These are phyloP conservation scores for Pituophis catenifer DNA, from an alignment of 2,113 vertebrate genomes.

Conservation along the genomic window DNA sequence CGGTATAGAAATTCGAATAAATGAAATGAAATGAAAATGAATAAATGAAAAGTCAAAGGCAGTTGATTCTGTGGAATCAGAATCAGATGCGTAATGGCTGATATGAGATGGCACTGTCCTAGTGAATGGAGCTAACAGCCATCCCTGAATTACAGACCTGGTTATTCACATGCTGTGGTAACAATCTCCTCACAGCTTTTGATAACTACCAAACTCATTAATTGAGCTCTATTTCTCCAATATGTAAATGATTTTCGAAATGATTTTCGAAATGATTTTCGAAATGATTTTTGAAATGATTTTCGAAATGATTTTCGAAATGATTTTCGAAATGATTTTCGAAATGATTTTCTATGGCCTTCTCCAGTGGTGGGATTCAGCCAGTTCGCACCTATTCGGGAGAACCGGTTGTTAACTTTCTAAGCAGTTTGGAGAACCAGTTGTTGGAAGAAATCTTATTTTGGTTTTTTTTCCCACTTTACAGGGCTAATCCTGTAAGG, in stretches of 20 bases:
- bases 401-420: too few relatives aligned
- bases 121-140: neutral
- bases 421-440: too few relatives aligned
- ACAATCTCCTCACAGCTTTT: neutral
- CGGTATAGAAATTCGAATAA: too few relatives aligned
- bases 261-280: neutral
- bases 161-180: neutral
- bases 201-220: neutral
- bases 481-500: too few relatives aligned
- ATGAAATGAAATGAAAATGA: too few relatives aligned
- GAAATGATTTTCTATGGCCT: neutral
- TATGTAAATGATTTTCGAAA: neutral
- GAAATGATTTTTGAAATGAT: neutral
- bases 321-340: too few relatives aligned
- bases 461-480: too few relatives aligned
- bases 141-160: neutral
- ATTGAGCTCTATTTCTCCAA: neutral
- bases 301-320: neutral
- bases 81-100: neutral
- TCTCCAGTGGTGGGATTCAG: neutral
- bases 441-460: too few relatives aligned
- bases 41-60: neutral
- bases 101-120: neutral
- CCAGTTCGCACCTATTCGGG: too few relatives aligned
- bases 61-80: neutral